Base-by-base conservation (phyloP, 2,888 invertebrate genomes). In the Drosophila cracens region DNA sequence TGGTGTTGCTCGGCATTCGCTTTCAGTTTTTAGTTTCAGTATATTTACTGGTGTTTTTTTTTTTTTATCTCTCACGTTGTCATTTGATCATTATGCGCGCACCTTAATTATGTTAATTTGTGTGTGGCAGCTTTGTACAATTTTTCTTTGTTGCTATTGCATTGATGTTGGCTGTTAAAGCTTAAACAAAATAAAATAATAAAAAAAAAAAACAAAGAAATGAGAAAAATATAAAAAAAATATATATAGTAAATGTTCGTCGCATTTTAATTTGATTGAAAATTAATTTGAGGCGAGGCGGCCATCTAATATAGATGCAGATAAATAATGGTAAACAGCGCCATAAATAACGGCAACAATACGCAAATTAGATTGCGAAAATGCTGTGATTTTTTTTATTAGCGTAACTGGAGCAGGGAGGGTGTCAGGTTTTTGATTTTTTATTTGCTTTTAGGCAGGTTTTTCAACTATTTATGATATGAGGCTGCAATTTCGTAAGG, bases 81-180 rank as follows among this genome's bases (percentile, higher is more conserved):
- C 83, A 81, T 83, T 83, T 74, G 69, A 73, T 78, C 75, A 79
- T 74, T 79, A 79, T 76, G 81, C 63, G 81, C 76, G 77, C 76
- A 69, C 64, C 82, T 76, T 82, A 82, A 89, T 87, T 87, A 87
- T 87, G 86, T 59, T 84, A 84, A 89, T 82, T 70, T 75, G 62
- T 70, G 38, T 68, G 38, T 68, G 56, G 60, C 72, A 79, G 71
- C 52, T 74, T 70, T 70, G 66, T 34, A 56, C 40, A 53, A 49
- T 56, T 49, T 51, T 51, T 52, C 46, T 71, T 79, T 78, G 54
- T 63, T 61, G 65, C 25, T 33, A 27, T 46, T 38, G 11, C 34
- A 54, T 21, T 25, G 27, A 31, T 36, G 18, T 29, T 46, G 67
- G 63, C 82, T 85, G 75, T 54, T 58, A 62, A 70, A 29, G 43